Conservation (phyloP, 2,888 invertebrate genomes). For the Nephrotoma guestfalica region DNA sequence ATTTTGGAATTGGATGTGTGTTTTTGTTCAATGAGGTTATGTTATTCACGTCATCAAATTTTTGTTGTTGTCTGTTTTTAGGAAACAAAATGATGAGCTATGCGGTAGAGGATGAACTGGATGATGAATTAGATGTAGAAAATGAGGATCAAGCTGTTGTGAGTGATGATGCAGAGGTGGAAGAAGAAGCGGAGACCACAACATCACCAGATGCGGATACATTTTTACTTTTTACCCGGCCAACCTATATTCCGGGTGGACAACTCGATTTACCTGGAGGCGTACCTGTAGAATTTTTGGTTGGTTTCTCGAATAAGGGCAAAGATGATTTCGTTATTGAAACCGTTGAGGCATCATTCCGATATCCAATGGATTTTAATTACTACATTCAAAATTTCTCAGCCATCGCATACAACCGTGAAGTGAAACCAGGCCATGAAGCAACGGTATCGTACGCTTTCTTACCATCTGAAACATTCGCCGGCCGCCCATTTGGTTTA, state of each 20-base stretch:
- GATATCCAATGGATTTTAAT: constrained; percentile 97
- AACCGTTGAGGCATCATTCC: constrained; percentile 91
- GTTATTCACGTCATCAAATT: constrained; percentile 1
- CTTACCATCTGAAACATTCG: constrained; percentile 89
- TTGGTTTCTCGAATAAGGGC: constrained; percentile 94
- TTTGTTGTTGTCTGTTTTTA: constrained; percentile 15
- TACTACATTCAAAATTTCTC: constrained; percentile 99
- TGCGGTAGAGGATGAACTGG: constrained; percentile 53
- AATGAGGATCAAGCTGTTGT: constrained; percentile 47
- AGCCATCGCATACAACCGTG: constrained; percentile 69
- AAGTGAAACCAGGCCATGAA: constrained; percentile 82
- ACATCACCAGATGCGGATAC: constrained; percentile 88
- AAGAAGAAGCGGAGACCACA: constrained; percentile 40
- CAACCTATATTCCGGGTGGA: constrained; percentile 44
- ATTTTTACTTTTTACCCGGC: constrained; percentile 76
- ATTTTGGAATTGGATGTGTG: not conserved
- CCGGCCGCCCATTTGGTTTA: constrained; percentile 91
- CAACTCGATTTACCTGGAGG: constrained; percentile 65
- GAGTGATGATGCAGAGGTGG: constrained; percentile 39
- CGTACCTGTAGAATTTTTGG: constrained; percentile 81
- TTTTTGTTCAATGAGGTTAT: not conserved
- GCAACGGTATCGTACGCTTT: constrained; percentile 93
- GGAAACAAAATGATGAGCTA: constrained; percentile 38
- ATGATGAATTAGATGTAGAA: constrained; percentile 54
- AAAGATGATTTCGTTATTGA: constrained; percentile 82